Evolutionary conservation across 2,797 vertebrate species (phyloP), one percentile per base, ranked within the genome.

Genomic region (Bradypodion pumilum): DNA sequence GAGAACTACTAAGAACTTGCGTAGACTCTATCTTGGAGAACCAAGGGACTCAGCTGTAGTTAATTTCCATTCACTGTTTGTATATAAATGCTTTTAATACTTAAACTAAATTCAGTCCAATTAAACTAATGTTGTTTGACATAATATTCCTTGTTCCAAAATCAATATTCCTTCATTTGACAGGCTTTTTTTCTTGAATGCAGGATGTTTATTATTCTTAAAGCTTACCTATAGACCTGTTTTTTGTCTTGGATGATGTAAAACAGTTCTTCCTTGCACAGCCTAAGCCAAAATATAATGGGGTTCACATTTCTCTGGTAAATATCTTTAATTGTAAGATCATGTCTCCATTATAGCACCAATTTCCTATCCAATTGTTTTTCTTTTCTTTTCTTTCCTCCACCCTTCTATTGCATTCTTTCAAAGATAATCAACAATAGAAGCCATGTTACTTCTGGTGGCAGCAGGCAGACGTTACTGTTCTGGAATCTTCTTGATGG

Each of bases 141-240:
- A 92, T 96, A 94, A 95, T 95, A 95, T 95, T 96, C 93, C 96
- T 94, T 95, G 94, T 96, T 96, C 96, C 95, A 95, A 97, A 97
- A 96, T 96, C 96, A 96, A 96, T 96, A 96, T 95, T 92, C 94
- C 94, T 94, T 95, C 92, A 89, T 94, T 95, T 96, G 96, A 96
- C 96, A 96, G 94, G 93, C 95, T 94, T 93, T 95, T 95, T 95
- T 19, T 10, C n/a, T 94, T 95, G 95, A 95, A 95, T 96, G 95
- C 93, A 95, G 95, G 94, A 94, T 97, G 95, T 97, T 97, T 97
- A 96, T 97, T 97, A 95, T 97, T 96, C 95, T 96, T 96, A 96
- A 94, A 96, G 96, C 96, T 97, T 96, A 96, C 96, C 96, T 97
- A 96, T 96, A 97, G 96, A 96, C 96, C 95, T 96, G 96, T 90